Base-by-base conservation (phyloP, 2,797 vertebrate genomes). In the Parotocinclus haroldoi region DNA sequence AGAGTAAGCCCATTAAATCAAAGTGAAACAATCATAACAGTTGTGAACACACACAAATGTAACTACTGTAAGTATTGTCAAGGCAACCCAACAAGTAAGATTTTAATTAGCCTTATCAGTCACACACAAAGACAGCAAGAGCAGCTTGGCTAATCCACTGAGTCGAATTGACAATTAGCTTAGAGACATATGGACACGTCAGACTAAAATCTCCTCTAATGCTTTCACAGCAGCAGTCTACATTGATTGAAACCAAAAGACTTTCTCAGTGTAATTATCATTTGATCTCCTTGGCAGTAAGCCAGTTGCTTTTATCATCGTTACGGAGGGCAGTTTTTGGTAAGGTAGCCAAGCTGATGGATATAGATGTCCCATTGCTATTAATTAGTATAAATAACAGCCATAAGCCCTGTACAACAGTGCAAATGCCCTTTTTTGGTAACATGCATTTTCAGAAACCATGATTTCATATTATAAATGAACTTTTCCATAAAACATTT, bases 351-450 rank as follows among this genome's bases (percentile, higher is more conserved):
- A 12, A 27, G 17, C 18, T 59, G 58, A n/a, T 36, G 19, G 49
- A 61, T 37, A 48, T 36, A 49, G 58, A 10, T 13, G 10, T 37
- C 27, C 14, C 37, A 17, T n/a, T 10, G 9, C 10, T 49, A 11
- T 49, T 37, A 13, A 49, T 49, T 49, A 49, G 36, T 61, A 49
- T 44, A 61, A 61, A 7, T n/a, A 49, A 48, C n/a, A 46, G n/a
- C 12, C 12, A 46, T 44, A 44, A 44, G 12, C 12, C 3, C 3
- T 4, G 12, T 44, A 44, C 9, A 9, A 44, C 10, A 3, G 9
- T 44, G 10, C 42, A 44, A 10, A 10, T 44, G 10, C 42, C 7
- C 12, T 9, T 44, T 44, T 9, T 10, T 5, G 27, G 27, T 27
- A 5, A 27, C 27, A 5, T 27, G 27, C 2, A 2, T 27, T 27